Evolutionary conservation across 2,888 invertebrate genomes (phyloP), one percentile per base, ranked within the genome.

Genomic region (Hyles lineata): DNA sequence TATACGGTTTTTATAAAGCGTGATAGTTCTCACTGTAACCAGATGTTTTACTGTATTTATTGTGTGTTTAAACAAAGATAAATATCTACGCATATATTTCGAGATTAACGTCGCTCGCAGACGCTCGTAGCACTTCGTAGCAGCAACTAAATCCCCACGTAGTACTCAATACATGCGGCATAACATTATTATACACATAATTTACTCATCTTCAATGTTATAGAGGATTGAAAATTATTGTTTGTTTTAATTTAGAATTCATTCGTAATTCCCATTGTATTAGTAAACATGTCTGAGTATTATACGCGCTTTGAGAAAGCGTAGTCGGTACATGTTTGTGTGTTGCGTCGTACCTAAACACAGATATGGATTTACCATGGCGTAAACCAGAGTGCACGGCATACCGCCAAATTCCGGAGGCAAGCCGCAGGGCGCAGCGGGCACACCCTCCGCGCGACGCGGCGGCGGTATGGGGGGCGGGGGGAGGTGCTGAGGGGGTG

Each of bases 321-420:
- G 6, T 3, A 50, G 23, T 50, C 6, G 21, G 35, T 17, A 32
- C 4, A 23, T 67, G 67, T 50, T 35, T 67, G 6, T 11, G 23
- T 67, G 50, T 67, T 23, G 67, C 43, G 19, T 23, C 50, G 50
- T 50, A 67, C 23, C 58, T 35, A 72, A 70, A 21, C 32, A 58
- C 58, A 72, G 35, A 43, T 67, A 67, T 72, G 35, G 55, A 32
- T 72, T 58, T 58, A 72, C 67, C 72, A 72, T 58, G 63, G 58
- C 32, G 81, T 74, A 83, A 85, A 85, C 84, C 84, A 85, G 85
- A 90, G 88, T 89, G 90, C 89, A 91, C 90, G 90, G 89, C 90
- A 88, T 58, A 55, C 92, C 92, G 90, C 90, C 91, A 89, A 92
- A 93, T 92, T 93, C 92, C 90, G 81, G 88, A 83, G 92, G 90